phyloP scores from a whole-genome alignment of 2,113 vertebrate genomes.

The Ellobius talpinus region DNA sequence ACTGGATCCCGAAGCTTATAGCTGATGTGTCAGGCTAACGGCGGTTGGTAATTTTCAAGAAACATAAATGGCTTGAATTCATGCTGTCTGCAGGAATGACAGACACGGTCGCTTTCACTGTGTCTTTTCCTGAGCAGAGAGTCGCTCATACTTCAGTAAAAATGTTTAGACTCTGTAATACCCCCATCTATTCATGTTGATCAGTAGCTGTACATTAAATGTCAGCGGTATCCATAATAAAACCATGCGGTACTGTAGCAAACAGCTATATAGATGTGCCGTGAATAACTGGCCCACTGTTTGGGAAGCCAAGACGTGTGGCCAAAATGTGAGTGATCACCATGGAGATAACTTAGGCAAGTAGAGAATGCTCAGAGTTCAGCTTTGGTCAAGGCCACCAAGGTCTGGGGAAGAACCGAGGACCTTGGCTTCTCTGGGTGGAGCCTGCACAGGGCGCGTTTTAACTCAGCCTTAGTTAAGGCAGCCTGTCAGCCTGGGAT shows the following conservation, averaged over 20 bases:
- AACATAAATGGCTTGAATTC: background rate
- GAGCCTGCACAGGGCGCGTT: background rate
- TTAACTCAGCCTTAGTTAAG: background rate
- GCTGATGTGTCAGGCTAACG: background rate
- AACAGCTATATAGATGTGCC: background rate
- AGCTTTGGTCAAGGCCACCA: background rate
- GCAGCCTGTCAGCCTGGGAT: conserved; percentile 31
- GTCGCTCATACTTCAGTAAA: background rate
- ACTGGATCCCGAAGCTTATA: background rate
- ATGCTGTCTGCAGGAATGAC: background rate
- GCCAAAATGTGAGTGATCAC: background rate
- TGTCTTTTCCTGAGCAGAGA: background rate
- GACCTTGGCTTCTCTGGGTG: background rate
- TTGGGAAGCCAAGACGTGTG: background rate
- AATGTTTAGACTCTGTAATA: background rate
- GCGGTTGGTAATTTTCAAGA: background rate
- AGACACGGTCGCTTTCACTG: background rate
- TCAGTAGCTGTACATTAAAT: background rate
- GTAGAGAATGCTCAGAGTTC: background rate
- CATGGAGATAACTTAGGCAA: background rate
- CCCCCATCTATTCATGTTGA: background rate
- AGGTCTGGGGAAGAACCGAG: background rate
- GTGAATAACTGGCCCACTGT: too few species aligned
- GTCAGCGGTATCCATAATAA: background rate
- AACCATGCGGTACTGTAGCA: background rate